Conservation (phyloP, 2,797 vertebrate species). For the Channa striata region DNA sequence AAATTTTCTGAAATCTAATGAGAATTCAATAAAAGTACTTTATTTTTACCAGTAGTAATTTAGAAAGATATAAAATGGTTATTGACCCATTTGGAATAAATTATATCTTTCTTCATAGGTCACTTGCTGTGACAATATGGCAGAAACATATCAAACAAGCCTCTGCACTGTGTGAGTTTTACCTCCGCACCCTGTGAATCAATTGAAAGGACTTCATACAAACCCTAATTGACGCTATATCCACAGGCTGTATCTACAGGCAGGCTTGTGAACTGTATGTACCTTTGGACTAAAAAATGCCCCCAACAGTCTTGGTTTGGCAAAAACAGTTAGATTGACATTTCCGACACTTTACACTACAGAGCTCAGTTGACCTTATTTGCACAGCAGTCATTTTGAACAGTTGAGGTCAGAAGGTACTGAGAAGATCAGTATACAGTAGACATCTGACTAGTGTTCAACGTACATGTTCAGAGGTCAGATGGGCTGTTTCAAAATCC, state of each 20-base stretch:
- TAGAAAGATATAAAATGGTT: conserved; percentile 6
- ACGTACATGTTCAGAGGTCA: conserved; percentile 12
- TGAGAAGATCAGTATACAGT: conserved; percentile 11
- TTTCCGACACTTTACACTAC: conserved; percentile 56
- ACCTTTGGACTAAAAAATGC: conserved; percentile 53
- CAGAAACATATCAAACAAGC: conserved; percentile 59
- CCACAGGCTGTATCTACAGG: conserved; percentile 66
- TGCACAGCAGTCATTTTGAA: conserved; percentile 55
- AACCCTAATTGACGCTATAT: conserved; percentile 64
- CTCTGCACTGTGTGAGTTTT: conserved; percentile 39
- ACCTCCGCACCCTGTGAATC: conserved; percentile 54
- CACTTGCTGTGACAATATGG: conserved; percentile 45
- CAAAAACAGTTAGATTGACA: conserved; percentile 65
- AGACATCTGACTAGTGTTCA: conserved; percentile 6
- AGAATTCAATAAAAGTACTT: not conserved
- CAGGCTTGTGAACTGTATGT: conserved; percentile 58
- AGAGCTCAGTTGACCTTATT: conserved; percentile 58
- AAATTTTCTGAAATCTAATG: not conserved
- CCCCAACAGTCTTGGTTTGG: conserved; percentile 51
- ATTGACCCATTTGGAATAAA: conserved; percentile 23
- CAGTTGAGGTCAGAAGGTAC: conserved; percentile 42
- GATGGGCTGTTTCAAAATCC: conserved; percentile 5
- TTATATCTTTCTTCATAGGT: conserved; percentile 31
- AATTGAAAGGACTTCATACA: conserved; percentile 64
- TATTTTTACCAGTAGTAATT: not conserved